These are phyloP conservation scores for Chauna torquata DNA, from an alignment of 2,113 vertebrate genomes.

Conservation along the genomic window DNA sequence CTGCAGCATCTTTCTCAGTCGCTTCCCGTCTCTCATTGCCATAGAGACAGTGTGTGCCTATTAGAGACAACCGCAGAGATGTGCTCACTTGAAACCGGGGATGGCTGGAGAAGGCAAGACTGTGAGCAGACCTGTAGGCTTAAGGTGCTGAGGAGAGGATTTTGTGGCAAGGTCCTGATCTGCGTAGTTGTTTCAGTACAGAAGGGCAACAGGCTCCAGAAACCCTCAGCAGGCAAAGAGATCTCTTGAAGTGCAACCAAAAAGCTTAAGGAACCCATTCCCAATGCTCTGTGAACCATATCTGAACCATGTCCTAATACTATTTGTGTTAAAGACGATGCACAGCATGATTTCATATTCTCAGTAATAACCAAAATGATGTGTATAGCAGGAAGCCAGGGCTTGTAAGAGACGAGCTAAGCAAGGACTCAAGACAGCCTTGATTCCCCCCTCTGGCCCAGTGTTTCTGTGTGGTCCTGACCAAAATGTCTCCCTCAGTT, in stretches of 20 bases:
- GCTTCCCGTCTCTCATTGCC: conserved; percentile 49
- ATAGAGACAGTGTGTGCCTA: conserved; percentile 59
- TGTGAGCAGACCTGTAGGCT: background rate
- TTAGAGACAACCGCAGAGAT: conserved; percentile 13
- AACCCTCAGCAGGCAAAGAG: background rate
- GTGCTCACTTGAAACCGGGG: background rate
- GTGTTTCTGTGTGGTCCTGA: background rate
- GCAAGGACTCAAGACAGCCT: background rate
- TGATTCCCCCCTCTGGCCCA: background rate
- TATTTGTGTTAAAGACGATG: background rate
- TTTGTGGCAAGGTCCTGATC: background rate
- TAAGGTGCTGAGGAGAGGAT: background rate
- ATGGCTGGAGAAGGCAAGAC: background rate
- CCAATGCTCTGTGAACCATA: background rate
- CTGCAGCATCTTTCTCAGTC: conserved; percentile 47
- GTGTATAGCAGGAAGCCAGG: background rate
- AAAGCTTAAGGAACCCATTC: background rate
- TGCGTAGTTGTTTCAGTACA: background rate
- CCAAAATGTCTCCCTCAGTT: background rate
- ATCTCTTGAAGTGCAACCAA: background rate
- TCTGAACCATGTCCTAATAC: background rate
- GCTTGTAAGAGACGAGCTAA: background rate
- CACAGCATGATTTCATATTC: background rate
- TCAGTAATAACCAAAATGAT: background rate
- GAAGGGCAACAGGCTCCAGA: background rate